These are phyloP conservation scores for Tholera decimalis DNA, from an alignment of 2,888 invertebrate species.

Conservation along the genomic window DNA sequence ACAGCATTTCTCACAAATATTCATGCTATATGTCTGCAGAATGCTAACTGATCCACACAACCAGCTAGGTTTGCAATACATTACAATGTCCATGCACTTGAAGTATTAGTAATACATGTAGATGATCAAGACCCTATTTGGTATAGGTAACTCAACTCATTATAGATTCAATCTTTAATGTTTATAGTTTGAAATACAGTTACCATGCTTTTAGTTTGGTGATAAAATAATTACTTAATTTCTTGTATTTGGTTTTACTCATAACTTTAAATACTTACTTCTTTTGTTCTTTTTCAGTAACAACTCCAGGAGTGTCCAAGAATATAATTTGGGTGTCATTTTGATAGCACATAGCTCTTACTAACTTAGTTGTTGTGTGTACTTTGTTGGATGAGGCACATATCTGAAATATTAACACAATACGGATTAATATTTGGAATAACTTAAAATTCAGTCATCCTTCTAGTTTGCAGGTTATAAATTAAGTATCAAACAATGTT, in stretches of 20 bases:
- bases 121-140: too few relatives aligned
- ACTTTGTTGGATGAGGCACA: conserved; percentile 98
- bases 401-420: conserved; percentile 90
- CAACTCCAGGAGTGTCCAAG: conserved; percentile 98
- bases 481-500: background rate
- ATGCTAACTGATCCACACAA: too few relatives aligned
- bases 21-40: too few relatives aligned
- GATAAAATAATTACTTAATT: background rate
- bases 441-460: background rate
- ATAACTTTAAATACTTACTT: conserved; percentile 91
- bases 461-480: conserved; percentile 43
- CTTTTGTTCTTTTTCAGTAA: conserved; percentile 93
- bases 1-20: too few relatives aligned
- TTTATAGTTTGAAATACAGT: background rate
- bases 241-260: too few relatives aligned
- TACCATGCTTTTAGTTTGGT: background rate
- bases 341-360: conserved; percentile 94
- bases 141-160: too few relatives aligned
- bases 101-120: too few relatives aligned
- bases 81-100: too few relatives aligned
- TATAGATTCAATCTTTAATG: too few relatives aligned
- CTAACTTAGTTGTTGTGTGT: conserved; percentile 96
- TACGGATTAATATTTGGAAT: background rate
- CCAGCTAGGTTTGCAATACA: too few relatives aligned
- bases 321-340: conserved; percentile 97